Base-by-base conservation (phyloP, 2,888 invertebrate species). In the Xanthorhoe designata region DNA sequence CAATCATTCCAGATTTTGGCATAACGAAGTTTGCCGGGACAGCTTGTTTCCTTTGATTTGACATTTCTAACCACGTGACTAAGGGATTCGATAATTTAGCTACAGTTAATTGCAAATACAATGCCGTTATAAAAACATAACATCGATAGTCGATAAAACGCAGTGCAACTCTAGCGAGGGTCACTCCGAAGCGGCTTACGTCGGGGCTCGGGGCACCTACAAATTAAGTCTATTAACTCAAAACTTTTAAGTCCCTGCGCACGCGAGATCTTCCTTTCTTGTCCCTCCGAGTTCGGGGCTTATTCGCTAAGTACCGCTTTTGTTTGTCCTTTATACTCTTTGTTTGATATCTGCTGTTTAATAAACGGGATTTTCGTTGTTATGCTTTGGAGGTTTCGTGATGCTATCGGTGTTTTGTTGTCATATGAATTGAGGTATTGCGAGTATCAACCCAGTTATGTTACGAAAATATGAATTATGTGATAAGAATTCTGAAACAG, bases 191-290 rank as follows among this genome's bases (percentile, higher is more conserved):
- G 88, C 90, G 85, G 91, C 91, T 91, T 90, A 91, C 79, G 79
- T 73, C 75, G 81, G 84, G 80, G 83, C 84, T 73, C 75, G 81
- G 84, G 80, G 83, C 84, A 87, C 87, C 90, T 91, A 88, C 91
- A 92, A 91, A 92, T 92, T 92, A 93, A 93, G 92, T 91, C 92
- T 89, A 92, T 92, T 91, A 90, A 90, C 81, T 88, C 86, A 86
- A 92, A 93, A 90, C 92, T 93, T 92, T 92, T 92, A 76, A 92
- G 92, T 91, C 93, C 90, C 81, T 83, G 84, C 83, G 85, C 88
- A 86, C 88, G 86, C 88, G 89, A 86, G 85, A 91, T 90, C 87
- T 90, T 89, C 90, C 89, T 87, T 91, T 91, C 92, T 93, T 92
- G 90, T 86, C 83, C 84, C 76, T 77, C 79, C 61, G 88, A 91